These are phyloP conservation scores for Osmoderma eremita DNA, from an alignment of 2,888 invertebrate species.

Conservation along the genomic window DNA sequence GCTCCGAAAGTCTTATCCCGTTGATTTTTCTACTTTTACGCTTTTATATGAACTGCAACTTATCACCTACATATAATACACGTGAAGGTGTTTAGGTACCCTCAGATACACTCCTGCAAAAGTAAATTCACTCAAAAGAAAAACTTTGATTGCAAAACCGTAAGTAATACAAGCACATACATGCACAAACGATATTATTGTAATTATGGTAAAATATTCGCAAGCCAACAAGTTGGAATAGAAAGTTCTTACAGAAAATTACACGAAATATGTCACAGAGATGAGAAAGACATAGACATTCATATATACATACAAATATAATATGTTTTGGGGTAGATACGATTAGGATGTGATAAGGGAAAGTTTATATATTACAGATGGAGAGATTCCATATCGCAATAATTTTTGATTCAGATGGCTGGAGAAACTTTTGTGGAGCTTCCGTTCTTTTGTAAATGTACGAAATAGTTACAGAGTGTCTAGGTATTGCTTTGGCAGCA, in stretches of 20 bases:
- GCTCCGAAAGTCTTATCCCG: no score
- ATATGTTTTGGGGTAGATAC: neutral
- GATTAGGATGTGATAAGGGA: neutral
- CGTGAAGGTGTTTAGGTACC: neutral
- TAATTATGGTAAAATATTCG: conserved; percentile 25
- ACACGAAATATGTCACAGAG: conserved; percentile 28
- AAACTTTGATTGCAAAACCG: conserved; percentile 16
- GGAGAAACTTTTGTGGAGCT: no score
- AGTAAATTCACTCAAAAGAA: conserved; percentile 22
- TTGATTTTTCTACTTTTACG: no score
- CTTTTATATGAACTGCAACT: conserved; percentile 29
- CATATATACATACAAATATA: no score
- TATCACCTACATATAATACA: neutral
- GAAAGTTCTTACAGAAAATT: conserved; percentile 30
- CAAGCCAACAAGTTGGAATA: conserved; percentile 31
- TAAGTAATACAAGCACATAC: conserved; percentile 42
- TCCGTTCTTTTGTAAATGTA: no score
- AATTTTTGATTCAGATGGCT: no score
- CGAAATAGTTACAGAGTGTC: no score
- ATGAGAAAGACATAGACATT: conserved; percentile 23
- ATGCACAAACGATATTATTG: conserved; percentile 42
- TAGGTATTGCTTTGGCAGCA: no score
- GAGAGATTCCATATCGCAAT: no score
- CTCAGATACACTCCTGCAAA: conserved; percentile 10
- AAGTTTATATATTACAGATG: neutral